Evolutionary conservation across 2,113 vertebrate species (phyloP).

Genomic region (Pelodiscus sinensis): DNA sequence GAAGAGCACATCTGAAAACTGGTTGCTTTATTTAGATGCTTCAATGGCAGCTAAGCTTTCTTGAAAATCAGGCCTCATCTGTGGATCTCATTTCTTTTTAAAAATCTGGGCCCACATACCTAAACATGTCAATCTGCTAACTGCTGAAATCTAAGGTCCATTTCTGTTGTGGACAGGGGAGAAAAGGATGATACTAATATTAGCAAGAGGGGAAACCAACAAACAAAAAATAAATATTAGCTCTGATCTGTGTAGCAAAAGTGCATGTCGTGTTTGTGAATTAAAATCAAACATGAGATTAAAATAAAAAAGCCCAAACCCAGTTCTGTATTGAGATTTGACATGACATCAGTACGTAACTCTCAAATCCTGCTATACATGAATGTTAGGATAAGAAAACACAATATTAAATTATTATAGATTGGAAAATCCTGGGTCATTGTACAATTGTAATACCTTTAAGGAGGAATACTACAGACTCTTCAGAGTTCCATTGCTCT

Average conservation of each 20-base stretch:
- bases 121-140: background rate
- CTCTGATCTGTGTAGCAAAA: background rate
- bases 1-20: background rate
- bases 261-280: background rate
- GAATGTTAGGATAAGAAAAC: background rate
- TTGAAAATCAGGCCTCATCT: background rate
- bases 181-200: background rate
- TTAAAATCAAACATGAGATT: background rate
- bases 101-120: background rate
- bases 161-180: background rate
- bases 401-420: background rate
- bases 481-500: background rate
- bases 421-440: background rate
- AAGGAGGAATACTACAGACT: background rate
- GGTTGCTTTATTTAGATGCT: background rate
- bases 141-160: background rate
- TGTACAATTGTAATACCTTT: background rate
- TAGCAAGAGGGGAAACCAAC: background rate
- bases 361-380: background rate
- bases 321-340: background rate
- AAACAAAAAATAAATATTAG: background rate
- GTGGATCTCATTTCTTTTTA: background rate
- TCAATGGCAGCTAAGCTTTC: background rate
- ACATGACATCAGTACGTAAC: background rate
- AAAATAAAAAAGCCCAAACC: background rate